Percentiles rank a stretch among this genome's conserved stretches.
These are phyloP conservation scores for Shinisaurus crocodilurus DNA, from an alignment of 2,113 vertebrate genomes.

Conservation along the genomic window DNA sequence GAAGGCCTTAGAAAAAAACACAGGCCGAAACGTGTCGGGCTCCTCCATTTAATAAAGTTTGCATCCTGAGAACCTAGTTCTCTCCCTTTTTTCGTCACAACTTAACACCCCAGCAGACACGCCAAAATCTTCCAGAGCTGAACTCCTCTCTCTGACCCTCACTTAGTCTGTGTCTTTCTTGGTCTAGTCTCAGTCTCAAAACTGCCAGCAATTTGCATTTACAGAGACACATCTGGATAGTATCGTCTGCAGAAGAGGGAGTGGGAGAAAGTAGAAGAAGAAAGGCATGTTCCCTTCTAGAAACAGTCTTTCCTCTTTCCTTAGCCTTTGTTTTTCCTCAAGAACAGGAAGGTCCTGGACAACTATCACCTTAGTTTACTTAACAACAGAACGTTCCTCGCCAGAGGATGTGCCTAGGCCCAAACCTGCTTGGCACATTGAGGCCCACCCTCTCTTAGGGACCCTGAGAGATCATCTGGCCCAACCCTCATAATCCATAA, in stretches of 20 bases:
- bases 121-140: neutral
- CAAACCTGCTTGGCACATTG: neutral
- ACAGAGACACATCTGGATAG: neutral
- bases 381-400: neutral
- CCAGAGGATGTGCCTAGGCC: neutral
- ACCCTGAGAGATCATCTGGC: neutral
- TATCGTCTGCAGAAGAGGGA: neutral
- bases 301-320: neutral
- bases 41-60: no score
- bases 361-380: neutral
- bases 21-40: no score
- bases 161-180: neutral
- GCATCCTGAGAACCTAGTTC: no score
- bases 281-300: neutral
- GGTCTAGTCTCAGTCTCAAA: neutral
- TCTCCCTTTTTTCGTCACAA: no score
- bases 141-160: neutral
- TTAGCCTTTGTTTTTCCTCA: neutral
- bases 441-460: neutral
- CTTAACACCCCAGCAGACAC: neutral
- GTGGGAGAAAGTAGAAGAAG: neutral
- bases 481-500: neutral
- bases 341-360: neutral
- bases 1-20: no score
- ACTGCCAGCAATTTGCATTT: no score